phyloP scores from a whole-genome alignment of 2,888 invertebrate genomes.

The Netelia virgata region DNA sequence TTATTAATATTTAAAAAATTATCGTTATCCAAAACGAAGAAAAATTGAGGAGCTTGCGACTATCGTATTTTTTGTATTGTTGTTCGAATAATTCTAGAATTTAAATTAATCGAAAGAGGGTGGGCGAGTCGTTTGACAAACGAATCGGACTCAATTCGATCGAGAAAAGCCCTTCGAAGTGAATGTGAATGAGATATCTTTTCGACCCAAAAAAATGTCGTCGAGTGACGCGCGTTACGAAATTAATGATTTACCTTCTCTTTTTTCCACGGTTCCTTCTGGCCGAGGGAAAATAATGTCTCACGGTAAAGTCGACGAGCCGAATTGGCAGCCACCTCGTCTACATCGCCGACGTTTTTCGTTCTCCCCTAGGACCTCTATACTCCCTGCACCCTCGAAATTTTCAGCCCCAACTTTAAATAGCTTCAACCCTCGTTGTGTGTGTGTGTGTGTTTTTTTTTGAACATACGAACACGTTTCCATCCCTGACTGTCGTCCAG shows the following conservation, averaged over 20 bases:
- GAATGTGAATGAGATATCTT: not conserved
- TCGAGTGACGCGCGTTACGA: not conserved
- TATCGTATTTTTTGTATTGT: too few relatives aligned
- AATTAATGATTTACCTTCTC: not conserved
- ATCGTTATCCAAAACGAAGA: too few relatives aligned
- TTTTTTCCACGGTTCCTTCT: not conserved
- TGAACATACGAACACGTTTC: not conserved
- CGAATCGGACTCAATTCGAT: not conserved
- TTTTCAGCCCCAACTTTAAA: conserved; percentile 49
- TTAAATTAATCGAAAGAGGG: not conserved
- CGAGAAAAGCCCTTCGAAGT: not conserved
- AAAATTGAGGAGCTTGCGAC: too few relatives aligned
- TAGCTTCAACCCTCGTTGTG: conserved; percentile 24
- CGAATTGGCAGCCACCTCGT: conserved; percentile 22
- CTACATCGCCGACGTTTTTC: conserved; percentile 31
- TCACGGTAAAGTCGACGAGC: conserved; percentile 19
- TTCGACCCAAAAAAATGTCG: not conserved
- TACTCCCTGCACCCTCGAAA: conserved; percentile 39
- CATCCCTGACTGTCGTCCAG: conserved; percentile 5
- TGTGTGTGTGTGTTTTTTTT: not conserved
- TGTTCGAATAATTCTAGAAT: not conserved
- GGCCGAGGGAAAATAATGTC: conserved; percentile 1
- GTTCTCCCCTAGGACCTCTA: conserved; percentile 15
- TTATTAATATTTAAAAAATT: too few relatives aligned
- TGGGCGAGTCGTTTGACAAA: too few relatives aligned